Conservation (phyloP, 1,140 invertebrate genomes). For the Ceratosolen fusciceps region DNA sequence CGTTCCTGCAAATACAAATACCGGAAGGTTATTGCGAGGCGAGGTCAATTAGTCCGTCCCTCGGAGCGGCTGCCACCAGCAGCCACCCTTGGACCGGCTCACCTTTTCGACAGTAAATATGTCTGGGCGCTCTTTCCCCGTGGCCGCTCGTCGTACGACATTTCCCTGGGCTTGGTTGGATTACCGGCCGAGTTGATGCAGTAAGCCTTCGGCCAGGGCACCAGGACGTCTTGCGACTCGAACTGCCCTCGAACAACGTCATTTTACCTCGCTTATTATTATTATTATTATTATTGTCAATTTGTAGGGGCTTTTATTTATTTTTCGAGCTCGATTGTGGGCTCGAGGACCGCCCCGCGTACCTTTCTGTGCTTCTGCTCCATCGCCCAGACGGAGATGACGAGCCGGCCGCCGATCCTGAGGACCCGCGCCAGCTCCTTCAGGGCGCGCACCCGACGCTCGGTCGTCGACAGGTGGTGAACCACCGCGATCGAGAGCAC, state of each 20-base stretch:
- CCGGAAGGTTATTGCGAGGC: not conserved
- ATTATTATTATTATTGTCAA: not conserved
- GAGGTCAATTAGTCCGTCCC: not conserved
- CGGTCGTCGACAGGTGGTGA: slow-evolving; percentile 93
- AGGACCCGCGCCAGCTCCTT: slow-evolving; percentile 90
- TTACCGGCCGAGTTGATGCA: slow-evolving; percentile 60
- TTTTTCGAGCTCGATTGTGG: not conserved
- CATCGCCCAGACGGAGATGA: slow-evolving; percentile 97
- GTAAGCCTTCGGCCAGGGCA: slow-evolving; percentile 86
- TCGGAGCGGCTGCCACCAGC: too few relatives aligned
- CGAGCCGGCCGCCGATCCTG: slow-evolving; percentile 89
- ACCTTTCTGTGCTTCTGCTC: slow-evolving; percentile 89
- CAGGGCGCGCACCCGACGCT: slow-evolving; percentile 88
- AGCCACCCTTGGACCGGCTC: too few relatives aligned
- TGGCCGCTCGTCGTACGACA: slow-evolving; percentile 52
- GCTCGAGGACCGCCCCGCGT: not conserved
- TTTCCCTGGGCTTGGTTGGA: slow-evolving; percentile 52
- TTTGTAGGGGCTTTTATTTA: too few relatives aligned
- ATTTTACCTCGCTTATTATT: not conserved
- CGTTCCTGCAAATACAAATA: slow-evolving; percentile 55
- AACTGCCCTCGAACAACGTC: slow-evolving; percentile 75
- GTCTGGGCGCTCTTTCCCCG: slow-evolving; percentile 53
- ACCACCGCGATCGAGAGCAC: slow-evolving; percentile 95
- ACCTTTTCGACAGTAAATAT: slow-evolving; percentile 59
- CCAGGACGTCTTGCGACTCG: slow-evolving; percentile 93